These are phyloP conservation scores for Camelus dromedarius DNA, from an alignment of 2,113 vertebrate genomes.

Conservation along the genomic window DNA sequence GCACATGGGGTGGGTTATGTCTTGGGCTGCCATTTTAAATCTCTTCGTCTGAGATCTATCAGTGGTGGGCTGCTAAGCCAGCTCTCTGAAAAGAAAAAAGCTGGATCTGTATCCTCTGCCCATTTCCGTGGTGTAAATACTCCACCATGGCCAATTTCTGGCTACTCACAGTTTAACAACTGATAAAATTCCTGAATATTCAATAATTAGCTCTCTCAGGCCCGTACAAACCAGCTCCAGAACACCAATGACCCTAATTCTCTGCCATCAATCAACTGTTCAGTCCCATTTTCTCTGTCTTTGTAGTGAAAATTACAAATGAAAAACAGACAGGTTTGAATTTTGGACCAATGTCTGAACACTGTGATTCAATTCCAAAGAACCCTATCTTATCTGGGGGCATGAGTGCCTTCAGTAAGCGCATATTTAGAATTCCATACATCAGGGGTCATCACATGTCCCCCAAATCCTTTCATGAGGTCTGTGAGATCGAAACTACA, in stretches of 20 bases:
- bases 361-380: neutral
- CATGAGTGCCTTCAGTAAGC: neutral
- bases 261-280: neutral
- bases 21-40: neutral
- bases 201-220: neutral
- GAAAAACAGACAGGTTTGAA: neutral
- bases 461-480: neutral
- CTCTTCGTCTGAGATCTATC: neutral
- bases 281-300: neutral
- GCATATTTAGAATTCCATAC: neutral
- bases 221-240: neutral
- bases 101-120: neutral
- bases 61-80: neutral
- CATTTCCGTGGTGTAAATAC: neutral
- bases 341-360: neutral
- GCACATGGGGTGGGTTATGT: no score
- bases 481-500: neutral
- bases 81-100: neutral
- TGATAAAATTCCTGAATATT: neutral
- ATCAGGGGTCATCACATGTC: rapidly evolving
- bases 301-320: neutral
- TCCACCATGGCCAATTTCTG: neutral
- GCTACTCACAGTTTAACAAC: neutral
- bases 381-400: neutral
- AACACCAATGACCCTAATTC: neutral